Percentiles rank a stretch among this genome's conserved stretches.
phyloP scores from a whole-genome alignment of 2,113 vertebrate species.

The Pedetes capensis region DNA sequence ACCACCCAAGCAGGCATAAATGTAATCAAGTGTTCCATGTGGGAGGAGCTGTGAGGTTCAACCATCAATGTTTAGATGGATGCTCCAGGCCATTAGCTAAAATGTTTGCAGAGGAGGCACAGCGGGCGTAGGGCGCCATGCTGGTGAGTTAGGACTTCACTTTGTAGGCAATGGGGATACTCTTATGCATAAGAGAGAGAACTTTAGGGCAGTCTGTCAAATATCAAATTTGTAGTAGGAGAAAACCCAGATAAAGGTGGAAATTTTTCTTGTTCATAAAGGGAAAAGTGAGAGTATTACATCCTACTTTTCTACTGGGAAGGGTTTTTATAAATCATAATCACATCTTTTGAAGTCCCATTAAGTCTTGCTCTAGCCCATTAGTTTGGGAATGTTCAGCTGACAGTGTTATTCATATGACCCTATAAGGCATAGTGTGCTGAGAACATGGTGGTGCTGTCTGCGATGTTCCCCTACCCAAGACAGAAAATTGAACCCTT shows the following conservation, averaged over 20 bases:
- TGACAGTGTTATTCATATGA: constrained; percentile 9
- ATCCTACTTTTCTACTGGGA: background rate
- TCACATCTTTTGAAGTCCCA: background rate
- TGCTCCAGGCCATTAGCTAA: background rate
- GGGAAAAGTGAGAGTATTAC: background rate
- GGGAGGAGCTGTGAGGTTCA: background rate
- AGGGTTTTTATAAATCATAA: background rate
- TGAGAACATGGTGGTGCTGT: background rate
- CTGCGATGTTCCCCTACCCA: background rate
- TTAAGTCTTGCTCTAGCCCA: background rate
- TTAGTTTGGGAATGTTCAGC: background rate
- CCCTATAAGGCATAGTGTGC: background rate
- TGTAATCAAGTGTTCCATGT: background rate
- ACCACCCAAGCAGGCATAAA: background rate
- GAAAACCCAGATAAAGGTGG: background rate
- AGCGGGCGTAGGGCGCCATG: background rate
- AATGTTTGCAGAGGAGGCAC: background rate
- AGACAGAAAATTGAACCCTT: background rate
- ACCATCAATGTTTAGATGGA: background rate
- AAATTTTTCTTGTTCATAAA: background rate
- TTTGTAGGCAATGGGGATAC: background rate
- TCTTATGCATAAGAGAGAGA: background rate
- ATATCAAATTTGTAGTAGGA: background rate
- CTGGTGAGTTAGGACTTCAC: background rate
- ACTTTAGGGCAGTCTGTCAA: background rate